phyloP scores from a whole-genome alignment of 2,888 invertebrate species.

The Sinelater perroti region DNA sequence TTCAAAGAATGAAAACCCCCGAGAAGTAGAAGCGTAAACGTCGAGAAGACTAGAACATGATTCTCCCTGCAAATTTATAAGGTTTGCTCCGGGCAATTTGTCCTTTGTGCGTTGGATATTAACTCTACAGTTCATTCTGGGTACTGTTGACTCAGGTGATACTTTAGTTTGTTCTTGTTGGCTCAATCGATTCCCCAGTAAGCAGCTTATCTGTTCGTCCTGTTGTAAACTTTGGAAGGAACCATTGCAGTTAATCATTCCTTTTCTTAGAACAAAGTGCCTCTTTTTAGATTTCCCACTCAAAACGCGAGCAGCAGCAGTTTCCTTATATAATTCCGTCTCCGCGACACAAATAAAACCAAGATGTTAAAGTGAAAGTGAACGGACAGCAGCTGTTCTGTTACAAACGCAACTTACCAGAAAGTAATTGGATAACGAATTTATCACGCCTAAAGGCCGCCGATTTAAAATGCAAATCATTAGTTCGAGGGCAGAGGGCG shows the following conservation, averaged over 20 bases:
- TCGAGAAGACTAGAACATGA: neutral
- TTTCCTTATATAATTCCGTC: too few relatives aligned
- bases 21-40: slow-evolving; percentile 4
- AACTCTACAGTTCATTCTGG: slow-evolving; percentile 2
- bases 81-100: slow-evolving; percentile 14
- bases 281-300: too few relatives aligned
- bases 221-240: too few relatives aligned
- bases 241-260: too few relatives aligned
- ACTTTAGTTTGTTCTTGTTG: slow-evolving; percentile 5
- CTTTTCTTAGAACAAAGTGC: too few relatives aligned
- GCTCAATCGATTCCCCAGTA: slow-evolving; percentile 9
- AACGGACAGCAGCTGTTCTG: neutral
- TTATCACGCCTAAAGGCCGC: too few relatives aligned
- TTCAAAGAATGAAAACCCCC: too few relatives aligned
- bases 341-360: too few relatives aligned
- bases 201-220: slow-evolving; percentile 15
- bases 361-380: neutral
- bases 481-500: too few relatives aligned
- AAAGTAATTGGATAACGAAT: too few relatives aligned
- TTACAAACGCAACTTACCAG: neutral
- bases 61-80: slow-evolving; percentile 18
- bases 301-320: too few relatives aligned
- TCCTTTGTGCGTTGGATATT: slow-evolving; percentile 13
- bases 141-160: slow-evolving; percentile 8
- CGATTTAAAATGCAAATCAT: too few relatives aligned